These are phyloP conservation scores for Stomatorhinus walkeri DNA, from an alignment of 2,797 vertebrate genomes.

Conservation along the genomic window DNA sequence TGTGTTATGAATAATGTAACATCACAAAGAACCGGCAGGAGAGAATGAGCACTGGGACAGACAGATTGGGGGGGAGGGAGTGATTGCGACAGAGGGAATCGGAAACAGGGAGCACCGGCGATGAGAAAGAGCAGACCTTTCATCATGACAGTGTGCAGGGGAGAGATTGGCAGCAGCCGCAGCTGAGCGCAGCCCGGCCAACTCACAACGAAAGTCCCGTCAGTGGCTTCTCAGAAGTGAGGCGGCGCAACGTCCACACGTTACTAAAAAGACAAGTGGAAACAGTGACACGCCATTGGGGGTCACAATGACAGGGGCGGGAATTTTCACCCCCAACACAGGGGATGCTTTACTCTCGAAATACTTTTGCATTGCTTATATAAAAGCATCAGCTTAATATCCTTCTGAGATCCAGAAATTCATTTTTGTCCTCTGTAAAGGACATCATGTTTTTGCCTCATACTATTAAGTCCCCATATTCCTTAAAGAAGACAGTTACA, in stretches of 20 bases:
- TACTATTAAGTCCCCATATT: background rate
- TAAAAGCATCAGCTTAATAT: background rate
- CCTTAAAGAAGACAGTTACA: background rate
- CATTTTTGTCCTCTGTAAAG: background rate
- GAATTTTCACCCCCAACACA: slow-evolving; percentile 40
- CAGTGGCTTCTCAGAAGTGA: slow-evolving; percentile 29
- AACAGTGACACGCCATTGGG: slow-evolving; percentile 23
- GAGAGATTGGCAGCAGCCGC: background rate
- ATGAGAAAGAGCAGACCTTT: slow-evolving; percentile 1
- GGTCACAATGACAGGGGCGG: slow-evolving; percentile 35
- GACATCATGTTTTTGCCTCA: background rate
- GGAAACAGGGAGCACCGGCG: background rate
- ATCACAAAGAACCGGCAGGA: background rate
- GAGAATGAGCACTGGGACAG: background rate
- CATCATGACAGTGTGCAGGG: background rate
- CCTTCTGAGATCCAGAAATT: background rate
- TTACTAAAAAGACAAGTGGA: slow-evolving; percentile 41
- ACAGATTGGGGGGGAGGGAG: background rate
- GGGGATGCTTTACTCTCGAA: slow-evolving; percentile 28
- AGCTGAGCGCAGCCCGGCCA: background rate
- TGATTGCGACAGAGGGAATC: background rate
- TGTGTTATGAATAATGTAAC: background rate
- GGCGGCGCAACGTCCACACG: background rate
- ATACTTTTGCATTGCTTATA: background rate
- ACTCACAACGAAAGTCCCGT: slow-evolving; percentile 41